Base-by-base conservation (phyloP, 1,140 invertebrate species). In the Zaprionus nigranus region DNA sequence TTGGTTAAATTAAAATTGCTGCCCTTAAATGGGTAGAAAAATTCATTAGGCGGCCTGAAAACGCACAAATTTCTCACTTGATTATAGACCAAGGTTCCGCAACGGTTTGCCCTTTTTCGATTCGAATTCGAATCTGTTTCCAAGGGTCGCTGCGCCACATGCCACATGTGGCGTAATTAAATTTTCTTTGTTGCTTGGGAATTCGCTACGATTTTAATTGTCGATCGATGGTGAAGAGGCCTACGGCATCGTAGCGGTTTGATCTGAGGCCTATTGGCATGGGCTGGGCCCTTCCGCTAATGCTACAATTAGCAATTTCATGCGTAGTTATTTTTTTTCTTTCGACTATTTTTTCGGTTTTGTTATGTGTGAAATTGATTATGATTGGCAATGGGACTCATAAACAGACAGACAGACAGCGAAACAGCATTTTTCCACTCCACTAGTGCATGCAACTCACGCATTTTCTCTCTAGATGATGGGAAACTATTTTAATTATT, bases 201-300 rank as follows among this genome's bases (percentile, higher is more conserved):
- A 90, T 88, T 88, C 72, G 85, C 85, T 88, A 85, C 85, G 85
- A 90, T 79, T 88, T 85, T 88, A 90, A 90, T 90, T 85, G 81
- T 77, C 56, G 71, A 78, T 59, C 43, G 46, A 17, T 65, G 69
- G 54, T 54, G 64, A 49, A 70, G 78, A 71, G 15, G 83, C 83
- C 83, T 68, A 87, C 58, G 77, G 83, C 77, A 73, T 40, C 68
- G 38, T 20, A 34, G 30, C 22, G 30, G 43, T 22, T 36, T 20
- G 17, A 51, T 22, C 46, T 51, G 46, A 59, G 54, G 69, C 68
- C 54, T 59, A 57, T 74, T 46, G 62, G 49, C 24, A 40, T 65
- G 61, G 72, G 71, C 43, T 64, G 72, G 72, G 73, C 68, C 84
- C 78, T 90, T 90, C 85, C 75, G 86, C 46, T 51, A 62, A 70